phyloP scores from a whole-genome alignment of 2,797 vertebrate species.

The Micrastur ruficollis region DNA sequence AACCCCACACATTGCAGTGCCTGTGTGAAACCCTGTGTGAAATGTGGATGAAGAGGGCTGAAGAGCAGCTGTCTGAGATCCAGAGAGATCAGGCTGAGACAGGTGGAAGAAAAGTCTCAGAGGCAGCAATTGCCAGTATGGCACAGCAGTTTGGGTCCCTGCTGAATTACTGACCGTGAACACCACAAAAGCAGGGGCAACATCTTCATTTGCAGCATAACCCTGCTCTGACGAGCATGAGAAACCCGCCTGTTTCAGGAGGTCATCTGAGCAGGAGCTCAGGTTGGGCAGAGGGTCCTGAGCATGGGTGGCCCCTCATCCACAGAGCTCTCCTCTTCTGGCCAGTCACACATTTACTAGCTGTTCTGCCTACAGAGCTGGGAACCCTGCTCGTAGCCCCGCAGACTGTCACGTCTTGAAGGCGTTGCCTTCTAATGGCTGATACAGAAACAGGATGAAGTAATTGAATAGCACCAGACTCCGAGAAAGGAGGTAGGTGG shows the following conservation, averaged over 20 bases:
- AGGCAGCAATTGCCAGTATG: neutral
- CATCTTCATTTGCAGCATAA: neutral
- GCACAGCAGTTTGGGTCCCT: neutral
- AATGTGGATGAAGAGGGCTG: neutral
- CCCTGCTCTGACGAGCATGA: neutral
- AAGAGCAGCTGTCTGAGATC: neutral
- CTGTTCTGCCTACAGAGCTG: neutral
- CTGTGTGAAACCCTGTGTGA: neutral
- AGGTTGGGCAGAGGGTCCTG: neutral
- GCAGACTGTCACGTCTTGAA: neutral
- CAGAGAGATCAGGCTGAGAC: neutral
- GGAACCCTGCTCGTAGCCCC: neutral
- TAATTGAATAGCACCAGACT: neutral
- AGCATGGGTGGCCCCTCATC: no score
- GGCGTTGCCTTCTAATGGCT: neutral
- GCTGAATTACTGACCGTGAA: neutral
- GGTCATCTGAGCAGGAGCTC: neutral
- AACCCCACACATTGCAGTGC: neutral
- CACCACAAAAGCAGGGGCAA: neutral
- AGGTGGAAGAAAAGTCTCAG: neutral
- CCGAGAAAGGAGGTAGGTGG: neutral
- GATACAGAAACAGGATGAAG: neutral
- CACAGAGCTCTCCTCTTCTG: neutral
- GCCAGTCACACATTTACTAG: neutral
- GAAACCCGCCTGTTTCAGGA: neutral